Base-by-base conservation (phyloP, 2,888 invertebrate genomes). In the Stratiomys singularior region DNA sequence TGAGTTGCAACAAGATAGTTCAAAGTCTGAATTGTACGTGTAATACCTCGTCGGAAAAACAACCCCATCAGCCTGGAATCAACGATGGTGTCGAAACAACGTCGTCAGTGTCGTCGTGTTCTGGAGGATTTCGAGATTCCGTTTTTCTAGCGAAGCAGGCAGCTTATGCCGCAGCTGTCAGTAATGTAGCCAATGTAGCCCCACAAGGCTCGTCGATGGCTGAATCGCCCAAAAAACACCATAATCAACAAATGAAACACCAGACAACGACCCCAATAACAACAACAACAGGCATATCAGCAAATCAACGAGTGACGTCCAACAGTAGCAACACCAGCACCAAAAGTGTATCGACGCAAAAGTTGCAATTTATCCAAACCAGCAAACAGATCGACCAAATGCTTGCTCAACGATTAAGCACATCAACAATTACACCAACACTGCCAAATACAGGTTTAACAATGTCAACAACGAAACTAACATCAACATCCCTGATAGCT, bases 331-430 rank as follows among this genome's bases (percentile, higher is more conserved):
- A n/a, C n/a, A n/a, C n/a, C n/a, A 30, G 44, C 15, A 28, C 25
- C 25, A 25, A 63, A 25, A 71, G 11, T 11, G 37, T 27, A 47
- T 18, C 77, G 52, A 69, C 74, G 46, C 85, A 85, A 11, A 84
- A 85, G 66, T 25, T 76, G 21, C 86, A 87, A 80, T 87, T 88
- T 78, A 86, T 87, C 81, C 87, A 88, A 80, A 87, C 87, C 52
- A 87, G 87, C 76, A 87, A 87, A 80, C 88, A 88, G 82, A 81
- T 88, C 78, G 88, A 88, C 80, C 88, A 88, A 80, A 81, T 88
- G 37, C 80, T 88, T 18, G 83, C 87, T 5, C 88, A 88, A 81
- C 80, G 87, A 52, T 79, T 86, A n/a, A 0, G 5, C 13, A 87
- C 77, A 28, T 11, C 25, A 18, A 30, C 74, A 86, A 21, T 85